Evolutionary conservation across 2,888 invertebrate genomes (phyloP), one percentile per base, ranked within the genome.

Genomic region (Campaea margaritaria): DNA sequence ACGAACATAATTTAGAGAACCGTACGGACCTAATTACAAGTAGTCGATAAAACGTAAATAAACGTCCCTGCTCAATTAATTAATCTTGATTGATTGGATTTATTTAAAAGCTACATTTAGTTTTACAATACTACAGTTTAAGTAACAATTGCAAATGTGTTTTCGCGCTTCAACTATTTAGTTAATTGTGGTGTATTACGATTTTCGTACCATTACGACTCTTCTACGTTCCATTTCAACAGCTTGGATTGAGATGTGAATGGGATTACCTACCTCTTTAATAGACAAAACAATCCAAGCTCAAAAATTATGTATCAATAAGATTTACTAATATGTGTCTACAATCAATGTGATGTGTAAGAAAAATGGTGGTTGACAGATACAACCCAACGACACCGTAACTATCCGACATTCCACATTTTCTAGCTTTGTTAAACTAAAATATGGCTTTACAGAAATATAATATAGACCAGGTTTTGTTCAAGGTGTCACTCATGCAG

Each of bases 11-110:
- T 49, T 49, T 48, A 55, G 47, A 36, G 43, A 43, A 47, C 47
- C 42, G 50, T 55, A 42, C 48, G 54, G 50, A 39, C 21, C 47
- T 61, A 61, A 61, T 61, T 61, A 61, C 51, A 38, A 46, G 36
- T 34, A 60, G 51, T 47, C 55, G 27, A 59, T 59, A 54, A 55
- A 51, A 54, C 55, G 55, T 51, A 42, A 51, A 55, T 55, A 60
- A 61, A 61, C 47, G 51, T 44, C 15, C 42, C 55, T 55, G 28
- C 47, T 56, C 46, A 38, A 56, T 60, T 50, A 42, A 42, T 13
- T 31, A 31, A 31, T 31, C 7, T 44, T 60, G 46, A 60, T 55
- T 50, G 46, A 50, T 51, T 46, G 41, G 31, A 15, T 38, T 43
- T 14, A 48, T 38, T 41, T n/a, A 36, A 45, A 39, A 15, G 36